Conservation (phyloP, 1,140 invertebrate species). For the Druon quercuslanigerum region DNA sequence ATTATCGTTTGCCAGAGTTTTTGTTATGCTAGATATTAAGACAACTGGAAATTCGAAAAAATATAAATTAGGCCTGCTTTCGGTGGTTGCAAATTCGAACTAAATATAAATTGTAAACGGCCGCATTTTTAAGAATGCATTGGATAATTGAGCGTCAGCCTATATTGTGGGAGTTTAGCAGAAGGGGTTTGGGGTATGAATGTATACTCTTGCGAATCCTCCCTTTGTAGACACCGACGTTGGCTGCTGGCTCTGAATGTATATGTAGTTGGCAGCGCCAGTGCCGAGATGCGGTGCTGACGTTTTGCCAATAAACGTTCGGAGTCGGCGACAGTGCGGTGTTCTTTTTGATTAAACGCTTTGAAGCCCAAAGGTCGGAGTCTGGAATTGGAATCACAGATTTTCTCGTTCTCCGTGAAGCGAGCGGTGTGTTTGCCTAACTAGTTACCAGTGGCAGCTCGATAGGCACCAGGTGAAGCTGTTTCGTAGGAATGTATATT, state of each 20-base stretch:
- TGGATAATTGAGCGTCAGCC: neutral
- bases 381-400: slow-evolving; percentile 12
- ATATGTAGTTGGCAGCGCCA: slow-evolving; percentile 11
- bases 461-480: too few species aligned
- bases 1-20: too few species aligned
- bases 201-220: neutral
- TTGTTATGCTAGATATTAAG: too few species aligned
- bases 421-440: too few species aligned
- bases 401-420: neutral
- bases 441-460: too few species aligned
- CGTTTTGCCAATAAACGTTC: slow-evolving; percentile 31
- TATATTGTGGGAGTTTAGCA: neutral
- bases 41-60: neutral
- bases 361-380: slow-evolving; percentile 20
- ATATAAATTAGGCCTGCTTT: neutral
- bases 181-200: neutral
- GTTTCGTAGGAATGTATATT: too few species aligned
- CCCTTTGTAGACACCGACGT: slow-evolving; percentile 6
- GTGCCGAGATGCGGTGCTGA: slow-evolving; percentile 24
- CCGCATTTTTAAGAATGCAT: neutral
- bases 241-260: slow-evolving; percentile 23
- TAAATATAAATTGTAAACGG: neutral
- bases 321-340: slow-evolving; percentile 11
- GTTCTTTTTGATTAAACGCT: slow-evolving; percentile 27
- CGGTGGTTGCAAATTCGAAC: too few species aligned